Conservation (phyloP, 2,888 invertebrate species). For the Coelopa pilipes region DNA sequence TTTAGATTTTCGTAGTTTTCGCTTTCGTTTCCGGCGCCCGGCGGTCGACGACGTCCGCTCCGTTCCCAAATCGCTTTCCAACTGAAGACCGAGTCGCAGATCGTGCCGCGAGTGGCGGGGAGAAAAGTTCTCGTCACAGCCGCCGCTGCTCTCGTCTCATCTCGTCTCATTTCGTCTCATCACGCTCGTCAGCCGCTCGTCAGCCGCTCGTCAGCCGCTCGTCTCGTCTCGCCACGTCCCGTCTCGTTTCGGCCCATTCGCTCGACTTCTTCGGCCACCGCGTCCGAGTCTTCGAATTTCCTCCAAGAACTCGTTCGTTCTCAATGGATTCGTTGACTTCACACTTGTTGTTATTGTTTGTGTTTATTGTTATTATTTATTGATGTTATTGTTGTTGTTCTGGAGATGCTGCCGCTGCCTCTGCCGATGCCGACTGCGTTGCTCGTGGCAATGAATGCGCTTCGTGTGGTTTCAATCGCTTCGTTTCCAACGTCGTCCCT, state of each 20-base stretch:
- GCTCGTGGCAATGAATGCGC: too few relatives aligned
- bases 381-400: background rate
- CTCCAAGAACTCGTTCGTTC: slow-evolving; percentile 5
- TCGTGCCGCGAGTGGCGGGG: slow-evolving; percentile 37
- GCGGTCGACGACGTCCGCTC: slow-evolving; percentile 45
- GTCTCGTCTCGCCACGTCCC: background rate
- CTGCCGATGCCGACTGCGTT: too few relatives aligned
- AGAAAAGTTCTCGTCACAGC: slow-evolving; percentile 27
- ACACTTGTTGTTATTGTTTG: background rate
- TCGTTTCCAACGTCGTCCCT: too few relatives aligned
- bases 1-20: slow-evolving; percentile 33
- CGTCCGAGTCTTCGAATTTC: background rate
- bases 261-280: background rate
- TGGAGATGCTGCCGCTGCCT: too few relatives aligned
- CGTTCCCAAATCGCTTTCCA: slow-evolving; percentile 55
- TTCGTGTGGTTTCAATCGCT: too few relatives aligned
- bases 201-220: too few relatives aligned
- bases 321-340: background rate
- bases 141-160: slow-evolving; percentile 2
- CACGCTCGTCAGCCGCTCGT: background rate
- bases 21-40: slow-evolving; percentile 32
- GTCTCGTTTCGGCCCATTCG: background rate
- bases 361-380: background rate
- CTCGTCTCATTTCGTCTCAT: too few relatives aligned
- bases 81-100: slow-evolving; percentile 49